Base-by-base conservation (phyloP, 2,113 vertebrate species). In the Carassius gibelio region DNA sequence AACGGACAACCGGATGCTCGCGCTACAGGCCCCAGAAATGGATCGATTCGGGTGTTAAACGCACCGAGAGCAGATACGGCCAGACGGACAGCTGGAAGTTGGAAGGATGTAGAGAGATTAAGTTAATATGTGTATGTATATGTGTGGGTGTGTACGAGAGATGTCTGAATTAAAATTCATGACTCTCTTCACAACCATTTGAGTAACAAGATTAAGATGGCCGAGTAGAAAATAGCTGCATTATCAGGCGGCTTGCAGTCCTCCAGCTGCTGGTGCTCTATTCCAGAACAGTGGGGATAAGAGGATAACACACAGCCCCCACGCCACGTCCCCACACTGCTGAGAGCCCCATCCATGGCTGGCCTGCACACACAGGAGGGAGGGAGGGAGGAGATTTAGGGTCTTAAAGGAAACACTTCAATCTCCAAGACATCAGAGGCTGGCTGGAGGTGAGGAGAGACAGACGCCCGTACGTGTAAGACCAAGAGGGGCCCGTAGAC, bases 151-250 rank as follows among this genome's bases (percentile, higher is more conserved):
- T 74, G 80, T 87, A 80, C 81, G 14, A 93, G 95, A 94, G 93
- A 66, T 45, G 61, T 83, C 83, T 94, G 96, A 98, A 99, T 99
- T 99, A 99, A 99, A 98, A 99, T 99, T 98, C 98, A 99, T 99
- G 98, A 99, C 97, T 99, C 97, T 97, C 97, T 97, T 98, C 97
- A 97, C 96, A 96, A 98, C 96, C 97, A 96, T 98, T 99, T 98
- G 97, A 98, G 97, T 99, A 99, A 99, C 97, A 98, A 99, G 98
- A 99, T 99, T 99, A 99, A 98, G 97, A 99, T 95, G 95, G 97
- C 96, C 96, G 96, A 95, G 97, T 95, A 96, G 97, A 96, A 98
- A 98, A 97, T 97, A 98, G 96, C 94, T 95, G 97, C 96, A 98
- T 99, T 99, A 99, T 99, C 98, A 98, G 97, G 95, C 96, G 95